These are phyloP conservation scores for Formica aserva DNA, from an alignment of 2,888 invertebrate species.

Conservation along the genomic window DNA sequence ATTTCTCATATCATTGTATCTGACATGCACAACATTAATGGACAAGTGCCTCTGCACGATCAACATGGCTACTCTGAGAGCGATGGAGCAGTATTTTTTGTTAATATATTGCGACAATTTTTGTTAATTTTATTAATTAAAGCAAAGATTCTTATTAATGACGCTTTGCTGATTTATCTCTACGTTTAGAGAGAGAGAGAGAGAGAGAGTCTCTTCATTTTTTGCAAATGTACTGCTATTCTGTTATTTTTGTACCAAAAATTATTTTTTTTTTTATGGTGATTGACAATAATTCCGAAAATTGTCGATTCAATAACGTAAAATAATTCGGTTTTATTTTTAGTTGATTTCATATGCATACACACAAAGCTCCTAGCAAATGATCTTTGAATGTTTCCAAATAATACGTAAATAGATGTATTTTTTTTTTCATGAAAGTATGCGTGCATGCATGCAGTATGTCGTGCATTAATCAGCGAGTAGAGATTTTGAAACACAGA, in stretches of 20 bases:
- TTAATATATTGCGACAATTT: constrained; percentile 4
- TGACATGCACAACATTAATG: constrained; percentile 21
- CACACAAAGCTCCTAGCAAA: neutral
- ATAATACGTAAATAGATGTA: constrained; percentile 33
- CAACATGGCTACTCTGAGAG: neutral
- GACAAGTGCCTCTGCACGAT: neutral
- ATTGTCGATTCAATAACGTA: neutral
- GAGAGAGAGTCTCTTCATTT: neutral
- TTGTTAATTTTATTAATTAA: neutral
- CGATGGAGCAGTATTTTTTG: neutral
- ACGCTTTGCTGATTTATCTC: neutral
- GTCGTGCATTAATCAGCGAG: neutral
- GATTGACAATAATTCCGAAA: neutral
- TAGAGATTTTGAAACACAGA: constrained; percentile 10
- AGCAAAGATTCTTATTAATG: neutral
- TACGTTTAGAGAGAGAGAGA: neutral
- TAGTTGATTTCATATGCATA: neutral
- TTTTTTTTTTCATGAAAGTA: neutral
- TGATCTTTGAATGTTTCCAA: constrained; percentile 11
- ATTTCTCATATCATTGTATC: constrained; percentile 22
- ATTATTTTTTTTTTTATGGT: neutral
- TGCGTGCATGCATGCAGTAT: neutral
- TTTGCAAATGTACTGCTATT: neutral
- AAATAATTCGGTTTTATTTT: constrained; percentile 17
- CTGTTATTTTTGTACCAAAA: neutral